phyloP scores from a whole-genome alignment of 2,113 vertebrate genomes.

The Apteryx mantelli region DNA sequence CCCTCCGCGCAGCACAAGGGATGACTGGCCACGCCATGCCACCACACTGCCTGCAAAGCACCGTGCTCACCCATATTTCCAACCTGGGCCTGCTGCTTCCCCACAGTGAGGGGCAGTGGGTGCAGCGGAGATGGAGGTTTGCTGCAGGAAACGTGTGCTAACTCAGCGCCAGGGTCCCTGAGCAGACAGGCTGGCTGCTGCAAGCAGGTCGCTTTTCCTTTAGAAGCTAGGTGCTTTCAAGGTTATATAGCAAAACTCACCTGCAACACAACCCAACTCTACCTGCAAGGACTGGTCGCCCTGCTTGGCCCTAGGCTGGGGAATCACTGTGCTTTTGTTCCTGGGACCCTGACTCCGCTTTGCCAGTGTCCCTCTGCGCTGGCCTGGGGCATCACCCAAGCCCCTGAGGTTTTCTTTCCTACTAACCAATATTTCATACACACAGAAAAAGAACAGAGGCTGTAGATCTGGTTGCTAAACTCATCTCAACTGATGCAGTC shows the following conservation, averaged over 20 bases:
- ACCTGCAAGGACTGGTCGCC: background rate
- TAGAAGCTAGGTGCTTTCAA: background rate
- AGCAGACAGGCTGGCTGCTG: background rate
- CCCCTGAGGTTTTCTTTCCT: background rate
- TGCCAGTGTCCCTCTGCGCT: fast-evolving
- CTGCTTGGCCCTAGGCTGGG: background rate
- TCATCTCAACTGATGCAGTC: background rate
- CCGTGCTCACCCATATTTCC: background rate
- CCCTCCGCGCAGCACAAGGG: background rate
- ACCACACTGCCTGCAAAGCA: background rate
- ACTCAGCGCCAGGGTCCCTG: no score
- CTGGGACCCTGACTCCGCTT: background rate
- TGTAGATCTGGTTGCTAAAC: background rate
- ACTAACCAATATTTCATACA: background rate
- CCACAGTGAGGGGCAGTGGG: no score
- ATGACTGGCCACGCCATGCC: fast-evolving
- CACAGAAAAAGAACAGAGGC: background rate
- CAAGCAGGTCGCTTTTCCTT: background rate
- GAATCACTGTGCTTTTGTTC: no score
- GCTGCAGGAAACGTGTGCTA: background rate
- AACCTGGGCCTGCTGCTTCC: background rate
- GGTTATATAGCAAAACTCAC: fast-evolving
- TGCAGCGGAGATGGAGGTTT: no score
- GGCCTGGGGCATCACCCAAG: background rate
- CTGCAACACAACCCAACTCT: background rate